Base-by-base conservation (phyloP, 2,888 invertebrate species). In the Blera fallax region DNA sequence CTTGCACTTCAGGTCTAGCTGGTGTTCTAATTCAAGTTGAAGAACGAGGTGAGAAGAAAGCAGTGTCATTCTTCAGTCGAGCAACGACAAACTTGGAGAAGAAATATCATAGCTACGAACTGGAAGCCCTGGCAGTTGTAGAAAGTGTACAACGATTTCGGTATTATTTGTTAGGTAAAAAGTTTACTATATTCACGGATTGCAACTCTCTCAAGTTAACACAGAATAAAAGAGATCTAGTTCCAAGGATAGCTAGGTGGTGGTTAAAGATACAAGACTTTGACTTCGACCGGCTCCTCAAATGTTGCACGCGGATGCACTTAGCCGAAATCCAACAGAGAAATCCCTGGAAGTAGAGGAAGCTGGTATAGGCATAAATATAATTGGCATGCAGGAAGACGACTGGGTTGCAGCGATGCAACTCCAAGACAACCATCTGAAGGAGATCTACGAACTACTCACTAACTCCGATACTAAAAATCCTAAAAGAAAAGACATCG, bases 221-320 rank as follows among this genome's bases (percentile, higher is more conserved):
- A 3, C 54, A 54, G 16, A 29, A 29, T 29, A 54, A 54, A 54
- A 54, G 27, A 34, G 37, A 58, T 37, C 21, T 58, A 21, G 11
- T 37, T 5, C 34, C 58, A 34, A 14, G 56, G n/a, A 56, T 56
- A 18, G 21, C 21, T 74, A 54, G 74, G 48, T 88, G 21, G 90
- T 89, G 82, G 89, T 83, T 76, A 88, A 88, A 56, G 21, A 56
- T 81, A 50, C 67, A 87, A 29, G 81, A 87, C 32, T 87, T 73
- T 52, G 69, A 87, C 18, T 87, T 74, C 29, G 70, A 74, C 27
- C 77, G 18, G 81, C 77, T 7, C 87, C 87, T 69, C 62, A 67
- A 32, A 85, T 81, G 72, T 21, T 45, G 16, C 88, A 88, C 70
- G 87, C 83, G 3, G 88, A 88, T 69, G 87, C 85, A 10, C 69